Evolutionary conservation across 2,113 vertebrate species (phyloP).

Genomic region (Gymnocephalus cernua): DNA sequence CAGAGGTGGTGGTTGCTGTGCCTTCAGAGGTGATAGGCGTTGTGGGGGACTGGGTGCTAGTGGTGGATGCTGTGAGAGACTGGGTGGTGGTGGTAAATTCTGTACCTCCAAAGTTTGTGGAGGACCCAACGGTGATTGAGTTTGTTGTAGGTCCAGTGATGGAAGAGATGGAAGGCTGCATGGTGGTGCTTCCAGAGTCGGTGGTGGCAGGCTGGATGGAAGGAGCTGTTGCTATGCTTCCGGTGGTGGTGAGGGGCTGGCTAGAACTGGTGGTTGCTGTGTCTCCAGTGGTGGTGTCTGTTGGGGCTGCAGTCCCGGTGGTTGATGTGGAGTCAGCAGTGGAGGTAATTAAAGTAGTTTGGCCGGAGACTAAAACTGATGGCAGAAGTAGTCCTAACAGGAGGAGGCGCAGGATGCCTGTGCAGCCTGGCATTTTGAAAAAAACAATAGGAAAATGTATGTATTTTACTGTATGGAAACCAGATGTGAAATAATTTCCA

Average conservation of each 20-base stretch:
- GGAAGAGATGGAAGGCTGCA: neutral
- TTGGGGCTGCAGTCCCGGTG: too few relatives aligned
- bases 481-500: neutral
- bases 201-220: neutral
- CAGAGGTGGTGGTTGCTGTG: neutral
- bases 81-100: neutral
- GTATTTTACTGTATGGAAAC: constrained; percentile 8
- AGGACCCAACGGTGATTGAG: too few relatives aligned
- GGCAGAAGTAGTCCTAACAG: constrained; percentile 69
- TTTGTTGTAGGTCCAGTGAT: neutral
- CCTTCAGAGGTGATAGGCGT: neutral
- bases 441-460: constrained; percentile 10
- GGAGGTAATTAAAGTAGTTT: rapidly evolving
- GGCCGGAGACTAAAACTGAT: constrained; percentile 49
- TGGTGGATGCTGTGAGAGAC: neutral
- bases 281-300: too few relatives aligned
- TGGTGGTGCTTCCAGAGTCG: neutral
- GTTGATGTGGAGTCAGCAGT: neutral
- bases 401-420: constrained; percentile 61
- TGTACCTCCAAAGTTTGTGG: neutral
- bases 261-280: too few relatives aligned
- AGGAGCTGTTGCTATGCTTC: neutral
- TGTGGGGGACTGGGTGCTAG: neutral
- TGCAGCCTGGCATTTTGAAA: constrained; percentile 27
- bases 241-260: neutral